These are phyloP conservation scores for Orius laevigatus DNA, from an alignment of 1,140 invertebrate species.

Conservation along the genomic window DNA sequence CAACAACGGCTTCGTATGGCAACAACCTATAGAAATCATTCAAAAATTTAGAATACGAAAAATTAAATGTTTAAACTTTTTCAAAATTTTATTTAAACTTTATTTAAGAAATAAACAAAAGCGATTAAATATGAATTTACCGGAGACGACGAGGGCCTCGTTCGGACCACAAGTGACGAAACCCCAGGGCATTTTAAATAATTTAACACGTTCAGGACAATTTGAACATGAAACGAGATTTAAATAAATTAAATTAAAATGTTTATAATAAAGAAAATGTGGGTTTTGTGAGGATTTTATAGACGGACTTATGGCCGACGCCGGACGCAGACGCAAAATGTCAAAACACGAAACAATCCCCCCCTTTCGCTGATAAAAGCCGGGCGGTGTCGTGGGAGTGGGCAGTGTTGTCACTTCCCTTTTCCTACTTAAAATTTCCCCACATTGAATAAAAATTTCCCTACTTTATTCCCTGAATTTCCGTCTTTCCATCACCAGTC, in stretches of 20 bases:
- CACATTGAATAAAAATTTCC: too few species aligned
- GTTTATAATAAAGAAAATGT: too few species aligned
- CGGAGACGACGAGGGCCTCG: conserved; percentile 91
- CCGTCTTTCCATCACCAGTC: too few species aligned
- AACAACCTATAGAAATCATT: conserved; percentile 51
- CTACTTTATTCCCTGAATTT: too few species aligned
- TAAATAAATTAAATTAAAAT: background rate
- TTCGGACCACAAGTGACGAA: conserved; percentile 96
- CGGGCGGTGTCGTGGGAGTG: too few species aligned
- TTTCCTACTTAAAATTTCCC: too few species aligned
- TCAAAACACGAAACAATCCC: too few species aligned
- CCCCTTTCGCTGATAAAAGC: too few species aligned
- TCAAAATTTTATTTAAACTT: background rate
- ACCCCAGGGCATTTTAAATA: conserved; percentile 59
- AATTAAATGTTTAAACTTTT: background rate
- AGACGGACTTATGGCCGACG: too few species aligned
- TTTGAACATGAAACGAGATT: conserved; percentile 2
- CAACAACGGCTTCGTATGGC: conserved; percentile 74
- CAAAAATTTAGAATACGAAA: background rate
- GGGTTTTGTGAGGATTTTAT: too few species aligned
- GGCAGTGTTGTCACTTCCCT: too few species aligned
- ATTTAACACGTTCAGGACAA: background rate
- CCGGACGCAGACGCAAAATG: too few species aligned
- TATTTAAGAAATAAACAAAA: background rate
- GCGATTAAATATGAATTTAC: conserved; percentile 40